Evolutionary conservation across 2,113 vertebrate species (phyloP), one percentile per base, ranked within the genome.

Genomic region (Ariopsis seemanni): DNA sequence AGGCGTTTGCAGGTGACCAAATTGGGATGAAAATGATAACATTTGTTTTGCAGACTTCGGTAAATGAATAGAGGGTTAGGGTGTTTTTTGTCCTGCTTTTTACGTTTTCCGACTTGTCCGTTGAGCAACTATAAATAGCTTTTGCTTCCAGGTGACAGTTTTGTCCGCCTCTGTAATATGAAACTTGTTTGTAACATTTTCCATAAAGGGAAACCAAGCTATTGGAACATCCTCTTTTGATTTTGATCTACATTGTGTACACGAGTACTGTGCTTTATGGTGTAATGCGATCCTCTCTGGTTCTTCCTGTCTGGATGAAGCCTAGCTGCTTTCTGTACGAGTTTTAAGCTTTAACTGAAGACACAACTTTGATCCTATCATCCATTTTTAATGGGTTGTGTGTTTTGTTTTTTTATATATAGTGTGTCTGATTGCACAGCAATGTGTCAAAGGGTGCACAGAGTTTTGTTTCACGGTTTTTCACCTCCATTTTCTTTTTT

Each of bases 251-350:
- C 80, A 62, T 34, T 48, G 80, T 75, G 18, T 67, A 8, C 42
- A 1, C 17, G 18, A 22, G 71, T 22, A 10, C 18, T 48, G 34
- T 22, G 71, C 18, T 48, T 65, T 25, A 22, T 82, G 17, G 30
- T 25, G 79, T 48, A 62, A 18, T 8, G 0, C 18, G 5, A 15
- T 63, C 42, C 82, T 67, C 34, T 15, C 12, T 7, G 6, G 50
- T 78, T 55, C 11, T 15, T 27, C 25, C 90, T 50, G 34, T 50
- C 72, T 72, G 69, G 67, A 69, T 69, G 67, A 69, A 69, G 67
- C 67, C 30, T 27, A 69, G 27, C n/a, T 71, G 69, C 34, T 74
- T 42, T 18, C 15, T 20, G 15, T 50, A 52, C 2, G 20, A n/a
- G 22, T 77, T 14, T 48, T n/a, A 67, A 67, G 1, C 2, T 18